These are phyloP conservation scores for Xenopus tropicalis DNA, from an alignment of 2,113 vertebrate genomes.

Conservation along the genomic window DNA sequence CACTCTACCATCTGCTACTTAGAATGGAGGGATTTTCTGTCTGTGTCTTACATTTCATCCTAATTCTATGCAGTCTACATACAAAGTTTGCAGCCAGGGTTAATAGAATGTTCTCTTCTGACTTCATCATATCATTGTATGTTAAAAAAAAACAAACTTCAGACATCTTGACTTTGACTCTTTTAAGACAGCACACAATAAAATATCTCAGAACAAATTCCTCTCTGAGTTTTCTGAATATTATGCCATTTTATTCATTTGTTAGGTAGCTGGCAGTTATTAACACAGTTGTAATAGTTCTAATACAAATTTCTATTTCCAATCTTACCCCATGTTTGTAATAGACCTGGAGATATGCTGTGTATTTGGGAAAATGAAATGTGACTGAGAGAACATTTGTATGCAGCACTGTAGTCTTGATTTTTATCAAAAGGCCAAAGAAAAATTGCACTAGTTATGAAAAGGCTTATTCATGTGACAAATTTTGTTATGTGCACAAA, in stretches of 20 bases:
- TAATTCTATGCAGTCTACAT: too few relatives aligned
- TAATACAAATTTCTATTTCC: neutral
- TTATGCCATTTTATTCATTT: neutral
- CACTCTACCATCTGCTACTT: too few relatives aligned
- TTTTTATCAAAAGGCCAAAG: slow-evolving; percentile 41
- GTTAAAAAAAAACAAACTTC: too few relatives aligned
- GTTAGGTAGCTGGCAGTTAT: neutral
- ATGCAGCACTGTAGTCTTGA: slow-evolving; percentile 10
- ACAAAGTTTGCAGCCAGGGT: too few relatives aligned
- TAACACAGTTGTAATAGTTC: neutral
- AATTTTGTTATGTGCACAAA: slow-evolving; percentile 26
- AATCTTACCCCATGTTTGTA: neutral
- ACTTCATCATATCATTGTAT: too few relatives aligned
- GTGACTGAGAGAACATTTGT: slow-evolving; percentile 32
- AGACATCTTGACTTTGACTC: too few relatives aligned
- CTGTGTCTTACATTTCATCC: too few relatives aligned
- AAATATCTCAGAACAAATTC: too few relatives aligned
- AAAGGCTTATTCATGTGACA: slow-evolving; percentile 43
- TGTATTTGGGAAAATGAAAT: slow-evolving; percentile 20
- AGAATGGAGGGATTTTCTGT: too few relatives aligned
- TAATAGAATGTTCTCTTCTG: too few relatives aligned
- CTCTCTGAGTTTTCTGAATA: neutral
- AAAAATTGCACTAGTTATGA: slow-evolving; percentile 44
- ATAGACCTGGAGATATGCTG: neutral
- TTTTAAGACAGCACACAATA: too few relatives aligned